Evolutionary conservation across 2,113 vertebrate species (phyloP), one percentile per base, ranked within the genome.

Genomic region (Oxyura jamaicensis): DNA sequence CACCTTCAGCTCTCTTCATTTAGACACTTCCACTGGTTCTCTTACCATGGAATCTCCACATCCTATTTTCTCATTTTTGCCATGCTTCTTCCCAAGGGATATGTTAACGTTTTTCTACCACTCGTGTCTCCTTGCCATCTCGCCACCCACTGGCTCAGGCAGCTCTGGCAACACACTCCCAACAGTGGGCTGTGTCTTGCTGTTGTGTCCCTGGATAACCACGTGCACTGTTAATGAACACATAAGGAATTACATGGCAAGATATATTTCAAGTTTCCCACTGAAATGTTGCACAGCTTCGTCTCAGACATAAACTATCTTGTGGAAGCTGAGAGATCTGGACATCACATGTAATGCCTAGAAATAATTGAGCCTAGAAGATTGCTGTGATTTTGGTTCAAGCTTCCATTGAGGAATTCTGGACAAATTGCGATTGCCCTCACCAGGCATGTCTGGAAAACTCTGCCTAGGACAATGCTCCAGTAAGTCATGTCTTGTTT

Each of bases 111-210:
- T 91, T 82, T 77, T 28, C 46, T 58, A 12, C 36, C 20, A 28
- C n/a, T 11, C n/a, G 2, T 22, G 36, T 58, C 6, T 65, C 68
- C 11, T 21, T 75, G 44, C 28, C 17, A 22, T 26, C 55, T 73
- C 73, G 36, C 39, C 1, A 0, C 29, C 53, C 1, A 1, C 41
- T 0, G 1, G 15, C 28, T 67, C 0, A 0, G 41, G 65, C n/a
- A 69, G 17, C n/a, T 62, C 23, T 41, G 63, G 23, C 33, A 66
- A 39, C 11, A 22, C 28, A 6, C 29, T 66, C 35, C 35, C 50
- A 25, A 52, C 50, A 25, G 50, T 3, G 23, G 50, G 9, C 10
- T 86, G 19, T 53, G 10, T 46, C 42, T 87, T 87, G 11, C 48
- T 35, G 53, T 52, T 60, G 18, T 31, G 29, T 50, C 10, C 13